Conservation (phyloP, 2,113 vertebrate species). For the Anser brachyrhynchus region DNA sequence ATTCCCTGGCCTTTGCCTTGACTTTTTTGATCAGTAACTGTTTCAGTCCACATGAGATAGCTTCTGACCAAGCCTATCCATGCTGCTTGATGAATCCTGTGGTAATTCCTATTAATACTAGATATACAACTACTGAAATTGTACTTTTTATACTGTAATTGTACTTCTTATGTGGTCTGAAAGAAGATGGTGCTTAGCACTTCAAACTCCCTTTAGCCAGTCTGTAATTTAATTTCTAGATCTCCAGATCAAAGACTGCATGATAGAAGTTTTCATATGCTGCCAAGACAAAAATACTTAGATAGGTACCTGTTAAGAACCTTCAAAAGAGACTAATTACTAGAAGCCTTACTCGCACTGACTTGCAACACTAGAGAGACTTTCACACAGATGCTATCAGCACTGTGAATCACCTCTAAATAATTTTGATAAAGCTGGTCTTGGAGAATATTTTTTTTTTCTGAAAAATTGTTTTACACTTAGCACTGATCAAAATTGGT, state of each 20-base stretch:
- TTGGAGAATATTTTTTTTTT: not conserved
- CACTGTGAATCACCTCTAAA: not conserved
- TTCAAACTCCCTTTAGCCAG: not conserved
- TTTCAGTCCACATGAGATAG: not conserved
- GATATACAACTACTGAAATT: not conserved
- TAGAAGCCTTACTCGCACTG: not conserved
- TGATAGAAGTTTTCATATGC: not conserved
- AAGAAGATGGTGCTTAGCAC: not conserved
- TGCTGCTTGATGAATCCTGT: not conserved
- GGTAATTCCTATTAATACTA: not conserved
- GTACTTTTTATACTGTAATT: not conserved
- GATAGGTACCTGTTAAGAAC: not conserved
- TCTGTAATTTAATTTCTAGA: constrained; percentile 12
- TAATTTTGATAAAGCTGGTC: not conserved
- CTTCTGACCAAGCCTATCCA: not conserved
- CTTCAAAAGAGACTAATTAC: constrained; percentile 41
- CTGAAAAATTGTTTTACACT: not conserved
- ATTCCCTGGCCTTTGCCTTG: not conserved
- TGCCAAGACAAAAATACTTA: not conserved
- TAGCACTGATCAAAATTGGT: not conserved
- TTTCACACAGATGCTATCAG: not conserved
- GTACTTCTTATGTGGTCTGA: not conserved
- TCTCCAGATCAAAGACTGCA: not conserved
- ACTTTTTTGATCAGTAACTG: not conserved
- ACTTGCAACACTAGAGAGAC: not conserved